phyloP scores from a whole-genome alignment of 2,888 invertebrate species.

The Andrena praecox region DNA sequence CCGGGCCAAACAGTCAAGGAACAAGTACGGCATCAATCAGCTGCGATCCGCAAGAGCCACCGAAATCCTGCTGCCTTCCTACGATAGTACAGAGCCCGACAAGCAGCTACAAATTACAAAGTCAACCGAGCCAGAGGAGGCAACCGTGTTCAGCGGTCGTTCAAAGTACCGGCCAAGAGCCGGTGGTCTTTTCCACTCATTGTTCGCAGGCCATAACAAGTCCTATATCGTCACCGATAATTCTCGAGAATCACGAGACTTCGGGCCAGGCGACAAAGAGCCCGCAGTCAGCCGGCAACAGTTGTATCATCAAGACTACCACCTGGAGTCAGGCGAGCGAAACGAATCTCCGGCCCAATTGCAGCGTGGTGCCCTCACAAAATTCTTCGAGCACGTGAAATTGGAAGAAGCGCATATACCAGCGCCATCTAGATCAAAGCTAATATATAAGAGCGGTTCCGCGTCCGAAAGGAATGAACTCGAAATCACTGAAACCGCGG shows the following conservation, averaged over 20 bases:
- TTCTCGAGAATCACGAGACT: constrained; percentile 67
- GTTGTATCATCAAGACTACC: constrained; percentile 60
- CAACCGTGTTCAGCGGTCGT: constrained; percentile 51
- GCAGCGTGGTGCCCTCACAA: constrained; percentile 68
- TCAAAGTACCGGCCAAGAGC: constrained; percentile 61
- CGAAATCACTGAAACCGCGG: constrained; percentile 44
- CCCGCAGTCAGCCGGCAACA: constrained; percentile 57
- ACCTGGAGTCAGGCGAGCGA: constrained; percentile 64
- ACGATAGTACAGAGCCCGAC: constrained; percentile 59
- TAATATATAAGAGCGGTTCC: constrained; percentile 70
- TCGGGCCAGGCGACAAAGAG: constrained; percentile 64
- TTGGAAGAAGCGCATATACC: constrained; percentile 85
- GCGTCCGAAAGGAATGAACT: constrained; percentile 54
- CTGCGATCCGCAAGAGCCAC: constrained; percentile 59
- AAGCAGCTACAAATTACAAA: constrained; percentile 60
- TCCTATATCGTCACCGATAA: constrained; percentile 79
- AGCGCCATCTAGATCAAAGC: constrained; percentile 84
- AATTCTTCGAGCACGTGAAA: constrained; percentile 83
- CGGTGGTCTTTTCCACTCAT: constrained; percentile 76
- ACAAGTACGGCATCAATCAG: constrained; percentile 62
- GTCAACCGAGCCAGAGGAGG: constrained; percentile 60
- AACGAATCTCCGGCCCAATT: constrained; percentile 66
- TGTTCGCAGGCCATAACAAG: constrained; percentile 82
- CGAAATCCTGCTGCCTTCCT: constrained; percentile 65
- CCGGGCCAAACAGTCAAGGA: constrained; percentile 52